These are phyloP conservation scores for Polypterus senegalus DNA, from an alignment of 2,113 vertebrate genomes.

Conservation along the genomic window DNA sequence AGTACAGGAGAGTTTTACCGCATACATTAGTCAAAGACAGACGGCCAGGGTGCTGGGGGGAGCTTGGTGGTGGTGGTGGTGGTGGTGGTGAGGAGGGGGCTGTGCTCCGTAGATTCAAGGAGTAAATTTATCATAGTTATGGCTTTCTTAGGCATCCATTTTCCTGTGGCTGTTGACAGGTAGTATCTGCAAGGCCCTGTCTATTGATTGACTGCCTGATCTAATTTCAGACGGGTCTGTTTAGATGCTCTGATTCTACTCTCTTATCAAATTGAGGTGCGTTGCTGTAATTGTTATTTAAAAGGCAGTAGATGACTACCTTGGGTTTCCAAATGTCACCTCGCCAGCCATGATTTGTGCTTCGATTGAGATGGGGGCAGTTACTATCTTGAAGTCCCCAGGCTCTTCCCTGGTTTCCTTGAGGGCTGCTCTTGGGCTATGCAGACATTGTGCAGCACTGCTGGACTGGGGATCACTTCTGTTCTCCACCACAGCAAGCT, in stretches of 20 bases:
- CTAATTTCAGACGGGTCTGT: constrained; percentile 29
- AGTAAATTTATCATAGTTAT: constrained; percentile 96
- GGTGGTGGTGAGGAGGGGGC: constrained; percentile 23
- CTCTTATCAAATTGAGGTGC: constrained; percentile 23
- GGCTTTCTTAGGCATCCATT: constrained; percentile 89
- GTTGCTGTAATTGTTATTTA: constrained; percentile 23
- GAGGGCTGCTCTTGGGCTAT: too few relatives aligned
- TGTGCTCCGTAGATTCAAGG: constrained; percentile 30
- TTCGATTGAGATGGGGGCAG: too few relatives aligned
- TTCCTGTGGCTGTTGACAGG: constrained; percentile 78
- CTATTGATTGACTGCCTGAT: constrained; percentile 68
- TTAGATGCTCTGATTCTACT: constrained; percentile 16
- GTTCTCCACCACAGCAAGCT: too few relatives aligned
- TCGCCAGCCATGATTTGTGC: too few relatives aligned
- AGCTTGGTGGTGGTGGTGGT: constrained; percentile 6
- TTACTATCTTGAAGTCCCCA: too few relatives aligned
- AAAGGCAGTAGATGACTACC: constrained; percentile 12
- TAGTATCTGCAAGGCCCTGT: constrained; percentile 57
- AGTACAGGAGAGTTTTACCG: constrained; percentile 88
- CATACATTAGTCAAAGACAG: constrained; percentile 85
- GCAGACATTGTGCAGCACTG: too few relatives aligned
- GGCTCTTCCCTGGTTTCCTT: too few relatives aligned
- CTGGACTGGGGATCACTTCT: too few relatives aligned
- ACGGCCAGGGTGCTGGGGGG: constrained; percentile 21
- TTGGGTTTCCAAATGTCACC: constrained; percentile 2